Conservation (phyloP, 2,888 invertebrate species). For the Cheilosia soror region DNA sequence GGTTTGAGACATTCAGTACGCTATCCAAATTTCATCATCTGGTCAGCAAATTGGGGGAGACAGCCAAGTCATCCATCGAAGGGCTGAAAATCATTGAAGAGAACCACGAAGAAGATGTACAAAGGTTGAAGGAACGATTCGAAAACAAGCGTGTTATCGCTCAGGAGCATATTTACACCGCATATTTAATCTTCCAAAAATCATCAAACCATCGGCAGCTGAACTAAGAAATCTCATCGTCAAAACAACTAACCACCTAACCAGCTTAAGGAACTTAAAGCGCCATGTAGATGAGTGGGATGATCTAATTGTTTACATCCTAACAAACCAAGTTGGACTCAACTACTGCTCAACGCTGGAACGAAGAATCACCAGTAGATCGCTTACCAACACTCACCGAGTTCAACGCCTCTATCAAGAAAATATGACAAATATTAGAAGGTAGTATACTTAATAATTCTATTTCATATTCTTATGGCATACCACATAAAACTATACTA, state of each 20-base stretch:
- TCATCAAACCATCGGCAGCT: no score
- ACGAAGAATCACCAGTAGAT: conserved; percentile 24
- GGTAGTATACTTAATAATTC: no score
- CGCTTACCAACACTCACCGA: no score
- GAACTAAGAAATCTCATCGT: no score
- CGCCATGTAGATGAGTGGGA: neutral
- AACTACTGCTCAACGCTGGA: neutral
- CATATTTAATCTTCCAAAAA: conserved; percentile 38
- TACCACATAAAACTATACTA: conserved; percentile 2
- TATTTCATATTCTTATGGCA: conserved; percentile 2
- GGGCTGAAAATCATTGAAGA: conserved; percentile 55
- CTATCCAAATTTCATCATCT: conserved; percentile 58
- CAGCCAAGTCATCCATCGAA: conserved; percentile 47
- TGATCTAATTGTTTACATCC: conserved; percentile 36
- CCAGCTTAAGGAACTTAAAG: no score
- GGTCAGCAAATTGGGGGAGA: conserved; percentile 21
- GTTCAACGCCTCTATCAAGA: no score
- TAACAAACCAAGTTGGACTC: no score
- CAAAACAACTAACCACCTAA: no score
- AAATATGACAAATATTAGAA: no score
- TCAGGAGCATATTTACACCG: conserved; percentile 36
- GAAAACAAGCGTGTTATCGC: conserved; percentile 53
- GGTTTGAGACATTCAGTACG: conserved; percentile 42
- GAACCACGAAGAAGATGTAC: conserved; percentile 49
- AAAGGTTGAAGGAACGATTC: conserved; percentile 38